A percentile compares a stretch with the other conserved stretches of the same genome.
These are phyloP conservation scores for Acrobasis repandana DNA, from an alignment of 2,888 invertebrate genomes.

Conservation along the genomic window DNA sequence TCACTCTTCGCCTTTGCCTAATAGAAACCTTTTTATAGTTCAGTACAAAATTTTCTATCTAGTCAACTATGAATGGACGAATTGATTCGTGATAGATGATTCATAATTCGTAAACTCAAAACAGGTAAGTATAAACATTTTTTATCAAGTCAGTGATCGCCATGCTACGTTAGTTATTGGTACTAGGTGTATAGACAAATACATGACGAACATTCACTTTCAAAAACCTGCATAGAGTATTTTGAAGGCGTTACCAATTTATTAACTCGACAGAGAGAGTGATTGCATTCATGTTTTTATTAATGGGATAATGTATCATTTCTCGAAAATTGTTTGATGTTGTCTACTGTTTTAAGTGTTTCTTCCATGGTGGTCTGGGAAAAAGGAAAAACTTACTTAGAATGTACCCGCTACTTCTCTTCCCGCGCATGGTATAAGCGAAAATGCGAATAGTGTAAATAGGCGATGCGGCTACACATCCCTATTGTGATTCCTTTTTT, in stretches of 20 bases:
- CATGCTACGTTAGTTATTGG: not conserved
- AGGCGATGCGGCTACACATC: too few species aligned
- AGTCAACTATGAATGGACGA: too few species aligned
- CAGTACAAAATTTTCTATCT: too few species aligned
- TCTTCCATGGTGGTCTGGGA: too few species aligned
- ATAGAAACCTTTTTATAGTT: too few species aligned
- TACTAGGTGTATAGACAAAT: not conserved
- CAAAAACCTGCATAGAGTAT: constrained; percentile 12
- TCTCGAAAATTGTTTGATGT: not conserved
- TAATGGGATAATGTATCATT: not conserved
- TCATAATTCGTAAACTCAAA: not conserved
- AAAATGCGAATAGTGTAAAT: too few species aligned
- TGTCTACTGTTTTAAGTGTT: not conserved
- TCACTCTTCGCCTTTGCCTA: too few species aligned
- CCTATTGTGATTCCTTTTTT: too few species aligned
- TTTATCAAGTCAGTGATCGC: not conserved
- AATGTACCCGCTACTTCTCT: too few species aligned
- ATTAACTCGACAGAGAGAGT: constrained; percentile 14
- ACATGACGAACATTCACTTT: constrained; percentile 12
- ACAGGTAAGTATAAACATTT: not conserved
- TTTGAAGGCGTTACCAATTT: constrained; percentile 15
- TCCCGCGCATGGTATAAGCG: too few species aligned
- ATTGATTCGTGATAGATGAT: too few species aligned
- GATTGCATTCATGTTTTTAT: constrained; percentile 8
- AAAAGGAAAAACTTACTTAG: too few species aligned